Percentiles rank a stretch among this genome's conserved stretches.
Conservation (phyloP, 2,888 invertebrate genomes). For the Phoronis australis region DNA sequence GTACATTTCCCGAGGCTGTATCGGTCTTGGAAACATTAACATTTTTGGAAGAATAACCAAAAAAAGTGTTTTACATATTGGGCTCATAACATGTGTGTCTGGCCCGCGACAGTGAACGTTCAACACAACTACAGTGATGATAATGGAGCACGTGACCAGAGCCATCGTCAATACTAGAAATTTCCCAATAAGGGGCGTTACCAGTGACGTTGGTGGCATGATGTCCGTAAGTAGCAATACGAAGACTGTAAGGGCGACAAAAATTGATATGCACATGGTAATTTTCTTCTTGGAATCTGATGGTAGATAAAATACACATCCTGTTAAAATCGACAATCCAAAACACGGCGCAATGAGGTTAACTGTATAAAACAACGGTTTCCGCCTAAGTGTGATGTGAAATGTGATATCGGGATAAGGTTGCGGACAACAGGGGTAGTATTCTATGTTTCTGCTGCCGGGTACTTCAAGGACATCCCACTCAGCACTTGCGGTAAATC, state of each 20-base stretch:
- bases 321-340: constrained; percentile 91
- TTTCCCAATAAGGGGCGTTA: constrained; percentile 93
- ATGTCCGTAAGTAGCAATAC: constrained; percentile 97
- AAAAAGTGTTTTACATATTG: too few relatives aligned
- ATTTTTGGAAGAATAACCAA: too few relatives aligned
- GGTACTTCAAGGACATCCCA: constrained; percentile 61
- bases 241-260: constrained; percentile 98
- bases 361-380: constrained; percentile 87
- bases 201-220: constrained; percentile 95
- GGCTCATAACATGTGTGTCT: too few relatives aligned
- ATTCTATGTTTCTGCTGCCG: constrained; percentile 52
- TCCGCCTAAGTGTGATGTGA: constrained; percentile 51
- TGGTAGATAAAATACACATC: constrained; percentile 93
- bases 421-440: constrained; percentile 55
- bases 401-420: constrained; percentile 54
- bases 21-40: too few relatives aligned
- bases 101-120: too few relatives aligned
- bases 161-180: too few relatives aligned
- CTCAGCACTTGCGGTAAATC: constrained; percentile 48
- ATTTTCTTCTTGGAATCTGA: constrained; percentile 98
- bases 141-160: too few relatives aligned
- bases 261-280: constrained; percentile 89
- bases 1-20: too few relatives aligned
- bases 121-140: too few relatives aligned
- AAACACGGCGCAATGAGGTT: constrained; percentile 95